These are phyloP conservation scores for Salvelinus sp. DNA, from an alignment of 2,113 vertebrate genomes.

Conservation along the genomic window DNA sequence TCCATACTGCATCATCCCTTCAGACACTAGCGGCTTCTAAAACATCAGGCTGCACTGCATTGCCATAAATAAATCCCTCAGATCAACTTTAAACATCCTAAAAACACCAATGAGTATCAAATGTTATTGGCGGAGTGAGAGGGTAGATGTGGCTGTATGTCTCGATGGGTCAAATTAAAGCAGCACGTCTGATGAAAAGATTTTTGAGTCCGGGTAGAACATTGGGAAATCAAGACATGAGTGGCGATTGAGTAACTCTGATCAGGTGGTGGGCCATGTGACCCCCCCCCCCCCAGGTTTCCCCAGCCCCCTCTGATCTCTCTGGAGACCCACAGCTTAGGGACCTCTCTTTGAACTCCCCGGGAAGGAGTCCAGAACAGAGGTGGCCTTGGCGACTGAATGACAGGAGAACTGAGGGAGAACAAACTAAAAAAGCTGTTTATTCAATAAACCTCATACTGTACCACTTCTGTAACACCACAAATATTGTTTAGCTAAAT, in stretches of 20 bases:
- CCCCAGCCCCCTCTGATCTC: slow-evolving; percentile 44
- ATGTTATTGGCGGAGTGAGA: not conserved
- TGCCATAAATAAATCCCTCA: not conserved
- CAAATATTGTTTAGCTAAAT: too few species aligned
- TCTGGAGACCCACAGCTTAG: slow-evolving; percentile 68
- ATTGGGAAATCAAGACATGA: slow-evolving; percentile 43
- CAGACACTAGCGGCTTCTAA: slow-evolving; percentile 16
- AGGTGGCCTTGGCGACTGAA: slow-evolving; percentile 59
- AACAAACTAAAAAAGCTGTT: too few species aligned
- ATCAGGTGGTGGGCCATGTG: slow-evolving; percentile 52
- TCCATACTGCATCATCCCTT: slow-evolving; percentile 6
- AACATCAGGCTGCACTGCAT: slow-evolving; percentile 6
- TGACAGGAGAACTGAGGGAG: slow-evolving; percentile 8
- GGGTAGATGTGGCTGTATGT: not conserved
- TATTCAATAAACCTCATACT: too few species aligned
- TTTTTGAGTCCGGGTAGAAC: slow-evolving; percentile 12
- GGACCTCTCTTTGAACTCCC: slow-evolving; percentile 74
- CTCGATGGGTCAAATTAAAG: slow-evolving; percentile 1
- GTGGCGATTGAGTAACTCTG: slow-evolving; percentile 47
- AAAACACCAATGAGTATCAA: not conserved
- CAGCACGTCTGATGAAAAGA: slow-evolving; percentile 1
- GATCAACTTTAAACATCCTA: not conserved
- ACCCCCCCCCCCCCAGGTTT: slow-evolving; percentile 31
- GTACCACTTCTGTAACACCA: too few species aligned
- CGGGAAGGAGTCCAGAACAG: slow-evolving; percentile 57